Base-by-base conservation (phyloP, 2,113 vertebrate species). In the Megalops atlanticus region DNA sequence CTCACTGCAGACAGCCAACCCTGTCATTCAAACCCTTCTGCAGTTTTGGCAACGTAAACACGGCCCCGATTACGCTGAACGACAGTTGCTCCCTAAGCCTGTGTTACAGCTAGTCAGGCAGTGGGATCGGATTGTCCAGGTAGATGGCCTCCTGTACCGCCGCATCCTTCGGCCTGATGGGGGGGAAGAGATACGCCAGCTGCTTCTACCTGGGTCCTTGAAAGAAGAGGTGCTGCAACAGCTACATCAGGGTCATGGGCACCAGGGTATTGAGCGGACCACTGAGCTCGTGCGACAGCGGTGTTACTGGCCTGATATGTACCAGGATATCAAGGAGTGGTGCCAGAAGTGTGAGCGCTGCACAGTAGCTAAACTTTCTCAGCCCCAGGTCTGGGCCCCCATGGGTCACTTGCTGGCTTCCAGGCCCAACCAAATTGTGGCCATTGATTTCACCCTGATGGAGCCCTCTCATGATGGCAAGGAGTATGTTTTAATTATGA, bases 341-440 rank as follows among this genome's bases (percentile, higher is more conserved):
- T 0, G 80, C 86, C 73, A n/a, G n/a, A n/a, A n/a, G n/a, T n/a
- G n/a, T n/a, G n/a, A n/a, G n/a, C n/a, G n/a, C n/a, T n/a, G n/a
- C 8, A 49, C 73, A 0, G 27, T 78, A 0, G 80, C 85, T 0
- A 81, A 81, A 12, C 52, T 52, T 8, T 6, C 1, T 0, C 73
- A 45, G 1, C 31, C 80, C 2, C 2, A 7, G 8, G 24, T 1
- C 15, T 7, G 27, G 0, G 74, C 58, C 2, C 81, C 11, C 1
- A 84, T 83, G 82, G 80, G 80, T 0, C 80, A 81, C 10, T 0
- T 81, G 14, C 3, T 81, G 4, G 87, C 78, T 0, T 74, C 80
- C 0, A 4, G 24, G 2, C 85, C 84, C 76, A n/a, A n/a, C n/a
- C n/a, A n/a, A n/a, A n/a, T 85, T 0, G 1, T 84, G 7, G 70